Evolutionary conservation across 2,888 invertebrate species (phyloP).

Genomic region (Balanococcus diminutus): DNA sequence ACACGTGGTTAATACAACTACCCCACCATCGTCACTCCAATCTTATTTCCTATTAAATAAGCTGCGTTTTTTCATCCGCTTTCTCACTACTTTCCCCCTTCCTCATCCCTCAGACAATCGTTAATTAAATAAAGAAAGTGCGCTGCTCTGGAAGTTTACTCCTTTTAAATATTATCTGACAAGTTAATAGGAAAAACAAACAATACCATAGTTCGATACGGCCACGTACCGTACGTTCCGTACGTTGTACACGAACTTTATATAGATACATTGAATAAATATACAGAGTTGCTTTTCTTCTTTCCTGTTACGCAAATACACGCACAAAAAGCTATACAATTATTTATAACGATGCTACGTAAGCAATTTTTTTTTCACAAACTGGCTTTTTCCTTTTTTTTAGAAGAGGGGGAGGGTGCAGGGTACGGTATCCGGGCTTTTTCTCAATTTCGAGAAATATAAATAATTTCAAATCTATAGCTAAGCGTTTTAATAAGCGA

Average conservation of each 20-base stretch:
- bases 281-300: too few relatives aligned
- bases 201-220: background rate
- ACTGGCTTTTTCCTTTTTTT: background rate
- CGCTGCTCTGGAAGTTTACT: background rate
- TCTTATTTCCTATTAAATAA: too few relatives aligned
- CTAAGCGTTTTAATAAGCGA: background rate
- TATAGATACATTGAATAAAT: too few relatives aligned
- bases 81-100: too few relatives aligned
- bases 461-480: background rate
- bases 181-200: conserved; percentile 38
- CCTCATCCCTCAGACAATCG: background rate
- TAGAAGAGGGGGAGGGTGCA: background rate
- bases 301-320: background rate
- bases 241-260: background rate
- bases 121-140: background rate
- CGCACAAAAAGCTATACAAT: background rate
- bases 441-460: background rate
- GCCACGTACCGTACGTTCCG: background rate
- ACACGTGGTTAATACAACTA: too few relatives aligned
- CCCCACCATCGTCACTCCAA: too few relatives aligned
- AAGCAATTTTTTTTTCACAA: background rate
- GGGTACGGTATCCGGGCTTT: background rate
- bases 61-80: too few relatives aligned
- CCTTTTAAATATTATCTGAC: conserved; percentile 35
- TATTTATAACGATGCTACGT: conserved; percentile 1